A percentile compares a stretch with the other conserved stretches of the same genome.
Conservation (phyloP, 2,888 invertebrate genomes). For the Drosophila monieri region DNA sequence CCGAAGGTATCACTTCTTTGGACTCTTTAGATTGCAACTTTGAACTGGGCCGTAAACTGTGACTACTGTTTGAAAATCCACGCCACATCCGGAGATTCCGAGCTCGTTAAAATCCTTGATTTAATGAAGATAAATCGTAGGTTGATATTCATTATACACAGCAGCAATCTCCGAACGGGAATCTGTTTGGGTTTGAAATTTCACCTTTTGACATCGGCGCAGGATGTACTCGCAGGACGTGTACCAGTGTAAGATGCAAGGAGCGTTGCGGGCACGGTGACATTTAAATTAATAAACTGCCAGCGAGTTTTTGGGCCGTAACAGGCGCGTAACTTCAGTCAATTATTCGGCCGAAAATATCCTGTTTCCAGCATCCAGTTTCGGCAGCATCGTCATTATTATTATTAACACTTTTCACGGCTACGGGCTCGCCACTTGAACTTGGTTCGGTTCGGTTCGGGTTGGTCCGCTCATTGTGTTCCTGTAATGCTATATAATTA, state of each 20-base stretch:
- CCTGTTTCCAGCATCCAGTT: constrained; percentile 73
- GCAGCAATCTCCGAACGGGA: constrained; percentile 20
- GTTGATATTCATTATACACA: constrained; percentile 33
- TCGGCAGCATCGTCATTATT: constrained; percentile 58
- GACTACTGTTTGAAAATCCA: constrained; percentile 14
- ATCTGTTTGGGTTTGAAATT: constrained; percentile 69
- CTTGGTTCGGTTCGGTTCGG: constrained; percentile 42
- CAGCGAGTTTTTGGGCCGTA: constrained; percentile 35
- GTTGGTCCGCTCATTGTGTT: constrained; percentile 50
- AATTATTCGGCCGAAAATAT: constrained; percentile 65
- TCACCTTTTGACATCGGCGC: constrained; percentile 63
- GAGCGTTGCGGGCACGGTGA: constrained; percentile 41
- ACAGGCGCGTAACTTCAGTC: constrained; percentile 70
- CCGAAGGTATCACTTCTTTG: constrained; percentile 52
- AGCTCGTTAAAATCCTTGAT: constrained; percentile 41
- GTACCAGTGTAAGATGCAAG: constrained; percentile 5
- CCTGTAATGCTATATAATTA: constrained; percentile 81
- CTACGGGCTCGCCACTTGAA: constrained; percentile 64
- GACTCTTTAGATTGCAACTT: constrained; percentile 28
- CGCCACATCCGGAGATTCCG: constrained; percentile 62
- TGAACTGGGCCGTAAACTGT: constrained; percentile 47
- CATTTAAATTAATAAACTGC: constrained; percentile 80
- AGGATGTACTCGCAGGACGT: constrained; percentile 12
- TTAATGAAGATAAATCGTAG: constrained; percentile 72
- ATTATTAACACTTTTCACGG: constrained; percentile 74